These are phyloP conservation scores for Himalopsyche japonica DNA, from an alignment of 2,888 invertebrate genomes.

Conservation along the genomic window DNA sequence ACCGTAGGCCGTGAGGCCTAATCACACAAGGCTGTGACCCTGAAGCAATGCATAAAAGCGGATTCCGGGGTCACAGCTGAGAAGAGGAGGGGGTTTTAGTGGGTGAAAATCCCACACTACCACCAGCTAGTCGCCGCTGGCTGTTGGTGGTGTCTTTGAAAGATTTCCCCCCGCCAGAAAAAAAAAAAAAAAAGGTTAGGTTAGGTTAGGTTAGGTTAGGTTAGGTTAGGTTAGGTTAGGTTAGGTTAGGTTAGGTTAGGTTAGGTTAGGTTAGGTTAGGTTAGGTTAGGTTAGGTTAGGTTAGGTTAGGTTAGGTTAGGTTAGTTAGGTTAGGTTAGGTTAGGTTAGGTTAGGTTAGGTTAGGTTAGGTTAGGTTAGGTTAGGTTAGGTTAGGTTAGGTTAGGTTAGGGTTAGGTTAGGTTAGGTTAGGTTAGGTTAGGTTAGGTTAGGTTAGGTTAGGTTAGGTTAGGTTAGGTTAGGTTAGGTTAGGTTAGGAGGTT, in stretches of 20 bases:
- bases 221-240: constrained; percentile 42
- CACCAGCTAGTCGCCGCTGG: too few relatives aligned
- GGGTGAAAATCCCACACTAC: too few relatives aligned
- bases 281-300: constrained; percentile 44
- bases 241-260: constrained; percentile 44
- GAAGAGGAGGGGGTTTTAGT: too few relatives aligned
- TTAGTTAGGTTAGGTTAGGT: constrained; percentile 43
- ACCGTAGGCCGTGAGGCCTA: too few relatives aligned
- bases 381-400: constrained; percentile 39
- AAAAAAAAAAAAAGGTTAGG: constrained; percentile 42
- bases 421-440: constrained; percentile 40
- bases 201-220: constrained; percentile 42
- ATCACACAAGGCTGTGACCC: too few relatives aligned
- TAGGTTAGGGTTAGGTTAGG: constrained; percentile 34
- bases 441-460: constrained; percentile 42
- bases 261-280: constrained; percentile 43
- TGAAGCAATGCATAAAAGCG: too few relatives aligned
- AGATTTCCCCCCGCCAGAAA: too few relatives aligned
- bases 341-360: constrained; percentile 40
- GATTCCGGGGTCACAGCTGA: too few relatives aligned
- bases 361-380: constrained; percentile 42
- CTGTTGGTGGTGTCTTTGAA: too few relatives aligned
- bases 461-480: constrained; percentile 42
- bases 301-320: constrained; percentile 43
- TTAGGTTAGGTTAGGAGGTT: constrained; percentile 41